These are phyloP conservation scores for Zaprionus ghesquierei DNA, from an alignment of 1,140 invertebrate genomes.

Conservation along the genomic window DNA sequence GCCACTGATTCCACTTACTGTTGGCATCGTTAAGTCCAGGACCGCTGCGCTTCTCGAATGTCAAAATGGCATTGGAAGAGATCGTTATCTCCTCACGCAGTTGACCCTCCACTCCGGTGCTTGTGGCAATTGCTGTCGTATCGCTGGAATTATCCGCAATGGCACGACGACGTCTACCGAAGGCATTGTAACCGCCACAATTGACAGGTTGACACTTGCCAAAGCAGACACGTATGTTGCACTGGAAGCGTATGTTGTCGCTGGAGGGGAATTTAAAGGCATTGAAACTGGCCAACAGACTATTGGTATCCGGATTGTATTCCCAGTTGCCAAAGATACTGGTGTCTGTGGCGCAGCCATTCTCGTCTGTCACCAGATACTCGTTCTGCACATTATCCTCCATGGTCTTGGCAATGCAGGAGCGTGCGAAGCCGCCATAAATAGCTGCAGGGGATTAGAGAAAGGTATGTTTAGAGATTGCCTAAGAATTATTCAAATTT, in stretches of 20 bases:
- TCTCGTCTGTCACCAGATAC: constrained; percentile 95
- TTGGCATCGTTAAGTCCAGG: constrained; percentile 86
- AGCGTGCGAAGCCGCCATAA: constrained; percentile 96
- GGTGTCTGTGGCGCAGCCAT: constrained; percentile 96
- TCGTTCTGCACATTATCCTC: constrained; percentile 94
- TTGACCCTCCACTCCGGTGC: constrained; percentile 88
- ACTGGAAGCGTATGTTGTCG: constrained; percentile 97
- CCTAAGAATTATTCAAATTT: background rate
- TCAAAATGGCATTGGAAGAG: constrained; percentile 94
- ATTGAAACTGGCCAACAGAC: constrained; percentile 93
- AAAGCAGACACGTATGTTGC: constrained; percentile 97
- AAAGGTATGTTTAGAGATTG: background rate
- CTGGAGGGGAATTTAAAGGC: constrained; percentile 98
- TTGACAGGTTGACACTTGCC: constrained; percentile 97
- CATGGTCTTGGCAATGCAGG: constrained; percentile 96
- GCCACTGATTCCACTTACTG: constrained; percentile 83
- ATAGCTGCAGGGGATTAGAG: constrained; percentile 86
- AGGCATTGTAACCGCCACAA: constrained; percentile 94
- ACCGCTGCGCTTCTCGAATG: constrained; percentile 92
- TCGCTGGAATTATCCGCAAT: constrained; percentile 85
- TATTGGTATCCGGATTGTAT: constrained; percentile 91
- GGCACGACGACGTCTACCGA: constrained; percentile 89
- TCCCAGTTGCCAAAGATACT: constrained; percentile 97
- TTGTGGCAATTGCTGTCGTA: constrained; percentile 83
- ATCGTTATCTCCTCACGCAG: constrained; percentile 96